These are phyloP conservation scores for Siphonodentalium dalli DNA, from an alignment of 2,888 invertebrate species.

Conservation along the genomic window DNA sequence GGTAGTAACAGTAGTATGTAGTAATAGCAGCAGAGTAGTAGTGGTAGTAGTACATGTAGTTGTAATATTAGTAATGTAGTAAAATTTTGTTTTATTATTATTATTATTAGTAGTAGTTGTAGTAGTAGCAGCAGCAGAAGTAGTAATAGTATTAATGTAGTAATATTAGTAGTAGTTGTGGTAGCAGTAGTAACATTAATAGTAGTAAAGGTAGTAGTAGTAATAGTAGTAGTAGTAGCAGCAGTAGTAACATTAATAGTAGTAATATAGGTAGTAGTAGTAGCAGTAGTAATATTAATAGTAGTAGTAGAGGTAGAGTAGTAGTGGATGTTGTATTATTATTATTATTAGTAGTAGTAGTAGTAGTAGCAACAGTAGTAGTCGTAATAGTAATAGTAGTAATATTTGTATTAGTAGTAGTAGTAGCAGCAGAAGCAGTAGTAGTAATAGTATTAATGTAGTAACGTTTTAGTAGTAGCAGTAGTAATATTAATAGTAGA, in stretches of 20 bases:
- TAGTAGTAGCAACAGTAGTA: slow-evolving; percentile 2
- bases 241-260: background rate
- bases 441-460: background rate
- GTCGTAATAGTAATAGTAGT: slow-evolving; percentile 1
- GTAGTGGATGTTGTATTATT: background rate
- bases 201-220: background rate
- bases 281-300: background rate
- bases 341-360: background rate
- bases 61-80: background rate
- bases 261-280: background rate
- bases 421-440: slow-evolving; percentile 1
- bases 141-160: background rate
- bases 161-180: background rate
- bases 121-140: background rate
- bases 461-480: background rate
- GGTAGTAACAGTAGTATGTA: too few species aligned
- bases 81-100: background rate
- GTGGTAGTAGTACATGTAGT: slow-evolving; percentile 6
- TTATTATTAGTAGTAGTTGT: background rate
- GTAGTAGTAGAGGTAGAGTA: slow-evolving; percentile 1
- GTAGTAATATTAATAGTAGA: background rate
- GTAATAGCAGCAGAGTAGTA: background rate
- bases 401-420: background rate
- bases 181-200: background rate
- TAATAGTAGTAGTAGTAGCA: background rate